Base-by-base conservation (phyloP, 2,113 vertebrate genomes). In the Brachyhypopomus gauderio region DNA sequence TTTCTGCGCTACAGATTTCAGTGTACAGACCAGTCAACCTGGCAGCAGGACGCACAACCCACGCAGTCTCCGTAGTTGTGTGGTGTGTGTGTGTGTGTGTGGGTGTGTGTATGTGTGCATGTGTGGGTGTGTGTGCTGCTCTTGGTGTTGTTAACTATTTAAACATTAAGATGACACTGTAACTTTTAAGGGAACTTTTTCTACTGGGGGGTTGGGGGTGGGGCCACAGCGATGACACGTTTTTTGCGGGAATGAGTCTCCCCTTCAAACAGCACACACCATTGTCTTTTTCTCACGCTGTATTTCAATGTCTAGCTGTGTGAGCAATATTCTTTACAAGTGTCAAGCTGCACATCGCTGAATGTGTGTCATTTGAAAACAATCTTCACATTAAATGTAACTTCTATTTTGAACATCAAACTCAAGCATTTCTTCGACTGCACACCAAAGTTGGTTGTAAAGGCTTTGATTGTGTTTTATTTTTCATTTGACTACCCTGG, bases 1-100 rank as follows among this genome's bases (percentile, higher is more conserved):
- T 91, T 94, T 82, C 86, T 93, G 76, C 92, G 92, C 74, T 93
- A 92, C 86, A 84, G 87, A 75, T 92, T 93, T 83, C 91, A 92
- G 84, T 94, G 93, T 86, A 91, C 83, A 38, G 85, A 91, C 86
- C 90, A 91, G 89, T 86, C 88, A 52, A 85, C 81, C 80, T 81
- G 88, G 90, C 86, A 88, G 83, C 85, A 81, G 81, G 89, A 78
- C 80, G 77, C 73, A 64, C 81, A 90, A 59, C 83, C 88, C 75
- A 67, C 84, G 85, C 90, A 86, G 78, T 90, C 92, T 89, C 62
- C 77, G 34, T 87, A 89, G 86, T 45, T 27, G 79, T 84, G 36
- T 69, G 25, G 67, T 78, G 76, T 81, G 79, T 60, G 27, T 25
- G 5, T 38, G 79, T 84, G 36, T 69, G 25, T 76, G 67, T 78